Evolutionary conservation across 2,888 invertebrate genomes (phyloP), one percentile per base, ranked within the genome.

Genomic region (Yponomeuta cagnagella): DNA sequence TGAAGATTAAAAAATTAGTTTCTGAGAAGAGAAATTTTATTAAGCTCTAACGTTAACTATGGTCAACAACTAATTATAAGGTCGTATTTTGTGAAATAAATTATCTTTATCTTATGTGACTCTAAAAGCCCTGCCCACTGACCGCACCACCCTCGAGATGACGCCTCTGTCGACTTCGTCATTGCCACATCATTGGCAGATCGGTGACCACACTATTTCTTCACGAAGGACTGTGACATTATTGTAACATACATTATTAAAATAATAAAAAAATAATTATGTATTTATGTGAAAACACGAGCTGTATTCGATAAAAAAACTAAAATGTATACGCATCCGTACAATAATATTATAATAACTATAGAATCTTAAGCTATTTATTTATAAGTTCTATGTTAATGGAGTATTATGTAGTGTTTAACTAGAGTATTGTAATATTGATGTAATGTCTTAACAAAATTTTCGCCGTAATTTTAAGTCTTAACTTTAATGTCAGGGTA

Each of bases 291-390:
- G 70, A 72, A 71, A 73, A 73, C 74, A 76, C 72, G 88, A 89
- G 88, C 89, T 89, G 87, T 89, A 90, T 85, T 88, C 83, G 74
- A 85, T 76, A 58, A 58, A 52, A 79, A 88, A 88, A 86, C n/a
- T 52, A 58, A 68, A 83, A 86, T 90, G 91, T 92, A 92, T 92
- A 92, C 91, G 91, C 91, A 84, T 89, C 86, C 87, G 91, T 87
- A 92, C 91, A 92, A 92, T 92, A 91, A 89, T 88, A 89, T 82
- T 9, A 83, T 85, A 82, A 87, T 85, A 80, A 79, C 78, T 80
- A 82, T 85, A 82, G 78, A 77, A 74, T 74, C 69, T 72, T 88
- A 88, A 89, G 85, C 78, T 90, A 90, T 89, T 89, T 90, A 88
- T 87, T 85, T 72, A 73, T 89, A 89, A 89, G 89, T 80, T 81